Evolutionary conservation across 2,888 invertebrate species (phyloP).

Genomic region (Trichogramma dendrolimi): DNA sequence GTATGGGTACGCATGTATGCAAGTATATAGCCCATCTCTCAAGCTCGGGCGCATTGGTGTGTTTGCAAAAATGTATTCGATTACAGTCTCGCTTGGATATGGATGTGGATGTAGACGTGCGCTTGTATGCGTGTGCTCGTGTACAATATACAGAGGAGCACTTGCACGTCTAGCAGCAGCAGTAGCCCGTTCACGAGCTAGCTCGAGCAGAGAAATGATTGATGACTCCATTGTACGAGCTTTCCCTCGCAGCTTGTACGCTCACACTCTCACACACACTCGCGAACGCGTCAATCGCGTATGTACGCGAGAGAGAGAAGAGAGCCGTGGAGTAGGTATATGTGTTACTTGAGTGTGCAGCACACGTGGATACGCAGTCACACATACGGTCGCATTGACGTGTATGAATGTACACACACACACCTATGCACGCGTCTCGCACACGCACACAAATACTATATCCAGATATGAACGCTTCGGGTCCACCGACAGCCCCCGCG

Average conservation of each 20-base stretch:
- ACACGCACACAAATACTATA: no score
- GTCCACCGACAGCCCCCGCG: constrained; percentile 37
- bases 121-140: background rate
- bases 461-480: background rate
- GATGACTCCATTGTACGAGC: constrained; percentile 51
- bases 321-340: background rate
- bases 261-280: background rate
- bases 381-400: no score
- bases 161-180: constrained; percentile 29
- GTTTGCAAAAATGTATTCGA: constrained; percentile 45
- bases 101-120: no score
- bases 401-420: no score
- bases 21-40: no score
- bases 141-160: constrained; percentile 7
- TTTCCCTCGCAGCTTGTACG: constrained; percentile 34
- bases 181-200: constrained; percentile 41
- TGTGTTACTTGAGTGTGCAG: no score
- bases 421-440: no score
- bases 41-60: constrained; percentile 24
- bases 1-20: no score
- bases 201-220: constrained; percentile 47
- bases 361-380: no score
- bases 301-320: background rate
- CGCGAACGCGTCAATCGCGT: background rate
- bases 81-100: constrained; percentile 37